Evolutionary conservation across 2,888 invertebrate species (phyloP), one percentile per base, ranked within the genome.

Genomic region (Nasonovia ribisnigri): DNA sequence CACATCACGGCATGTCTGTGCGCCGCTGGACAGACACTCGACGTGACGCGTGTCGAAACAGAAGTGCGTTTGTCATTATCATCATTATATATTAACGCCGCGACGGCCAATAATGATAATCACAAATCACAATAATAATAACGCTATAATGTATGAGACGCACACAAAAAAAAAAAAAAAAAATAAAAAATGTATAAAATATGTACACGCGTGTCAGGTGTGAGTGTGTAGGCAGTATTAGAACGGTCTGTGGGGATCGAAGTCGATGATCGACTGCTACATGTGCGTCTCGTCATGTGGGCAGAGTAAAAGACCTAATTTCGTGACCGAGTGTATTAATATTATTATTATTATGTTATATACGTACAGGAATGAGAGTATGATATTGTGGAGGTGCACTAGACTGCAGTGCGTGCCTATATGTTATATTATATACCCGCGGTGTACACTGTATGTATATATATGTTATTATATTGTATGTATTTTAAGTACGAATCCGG

Each of bases 41-140:
- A 77, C 77, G 77, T 77, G 77, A 77, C 36, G 77, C 77, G 67
- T 67, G 67, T 67, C 67, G 77, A 77, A 77, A 77, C 36, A 77
- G 36, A 36, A 77, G 77, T 20, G 77, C 36, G 77, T 20, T 36
- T 77, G 77, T 77, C 36, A 77, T 77, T 13, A n/a, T 60, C 36
- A 77, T 77, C 4, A 29, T 60, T 77, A 77, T 36, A 77, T 36
- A 77, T 42, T 36, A 77, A 36, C 20, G 77, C n/a, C 67, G 36
- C 77, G 77, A 77, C 36, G 42, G 77, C 77, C 77, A 36, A 77
- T 36, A 77, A 67, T 77, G 36, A 77, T 77, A 77, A 77, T 77
- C 54, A 67, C 67, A 67, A 67, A 77, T 77, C 26, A 57, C 57
- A 57, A 57, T 57, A 57, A 57, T 57, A 57, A 8, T 57, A 26